A percentile compares a stretch with the other conserved stretches of the same genome.
These are phyloP conservation scores for Callipepla californica DNA, from an alignment of 2,113 vertebrate genomes.

Conservation along the genomic window DNA sequence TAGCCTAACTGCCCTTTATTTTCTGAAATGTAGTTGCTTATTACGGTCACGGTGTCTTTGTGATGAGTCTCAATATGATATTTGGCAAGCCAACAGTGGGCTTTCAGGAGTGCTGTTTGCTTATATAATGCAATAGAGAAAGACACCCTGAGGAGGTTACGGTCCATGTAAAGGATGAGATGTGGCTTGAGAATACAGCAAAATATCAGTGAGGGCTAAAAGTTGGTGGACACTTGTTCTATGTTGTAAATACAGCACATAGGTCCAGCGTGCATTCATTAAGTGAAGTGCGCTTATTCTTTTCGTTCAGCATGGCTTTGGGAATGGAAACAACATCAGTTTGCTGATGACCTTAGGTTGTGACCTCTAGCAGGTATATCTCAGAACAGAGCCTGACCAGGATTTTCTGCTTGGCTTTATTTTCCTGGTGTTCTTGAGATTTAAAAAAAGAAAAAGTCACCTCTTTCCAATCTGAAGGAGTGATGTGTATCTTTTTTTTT, in stretches of 20 bases:
- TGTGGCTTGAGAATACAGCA: background rate
- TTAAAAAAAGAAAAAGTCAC: background rate
- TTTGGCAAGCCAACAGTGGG: background rate
- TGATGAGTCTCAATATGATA: background rate
- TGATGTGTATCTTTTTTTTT: background rate
- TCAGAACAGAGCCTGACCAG: background rate
- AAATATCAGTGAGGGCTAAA: background rate
- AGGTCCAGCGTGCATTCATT: background rate
- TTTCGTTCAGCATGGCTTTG: background rate
- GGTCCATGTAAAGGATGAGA: background rate
- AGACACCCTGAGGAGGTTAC: background rate
- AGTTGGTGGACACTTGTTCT: background rate
- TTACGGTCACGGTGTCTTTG: background rate
- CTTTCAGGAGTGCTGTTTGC: background rate
- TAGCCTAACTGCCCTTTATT: background rate
- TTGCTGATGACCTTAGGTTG: background rate
- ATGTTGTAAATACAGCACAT: background rate
- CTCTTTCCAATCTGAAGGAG: background rate
- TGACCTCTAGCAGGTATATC: background rate
- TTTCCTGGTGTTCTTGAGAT: background rate
- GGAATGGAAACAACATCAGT: background rate
- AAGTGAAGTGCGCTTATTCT: background rate
- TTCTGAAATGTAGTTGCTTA: background rate
- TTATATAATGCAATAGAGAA: background rate
- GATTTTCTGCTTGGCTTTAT: background rate